Evolutionary conservation across 2,797 vertebrate genomes (phyloP).

Genomic region (Carduelis carduelis): DNA sequence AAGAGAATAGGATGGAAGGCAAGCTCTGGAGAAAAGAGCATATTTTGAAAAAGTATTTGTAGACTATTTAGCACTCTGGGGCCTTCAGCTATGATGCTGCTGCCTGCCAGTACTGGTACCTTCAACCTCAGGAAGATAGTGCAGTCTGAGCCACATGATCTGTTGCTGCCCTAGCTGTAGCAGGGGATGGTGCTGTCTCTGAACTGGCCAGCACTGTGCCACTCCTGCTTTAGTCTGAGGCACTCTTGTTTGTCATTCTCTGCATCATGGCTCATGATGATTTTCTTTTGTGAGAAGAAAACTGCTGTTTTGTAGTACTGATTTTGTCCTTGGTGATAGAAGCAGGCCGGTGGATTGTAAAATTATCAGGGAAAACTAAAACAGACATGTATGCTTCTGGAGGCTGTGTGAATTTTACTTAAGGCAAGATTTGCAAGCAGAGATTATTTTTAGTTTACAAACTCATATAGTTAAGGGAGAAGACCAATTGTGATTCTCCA

Average conservation of each 20-base stretch:
- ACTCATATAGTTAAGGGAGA: background rate
- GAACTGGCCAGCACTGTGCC: background rate
- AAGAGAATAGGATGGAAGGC: background rate
- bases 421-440: background rate
- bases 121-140: background rate
- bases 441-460: background rate
- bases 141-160: background rate
- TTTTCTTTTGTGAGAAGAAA: background rate
- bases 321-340: background rate
- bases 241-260: background rate
- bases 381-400: background rate
- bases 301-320: background rate
- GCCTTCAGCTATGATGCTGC: background rate
- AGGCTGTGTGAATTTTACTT: background rate
- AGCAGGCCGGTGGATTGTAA: background rate
- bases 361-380: background rate
- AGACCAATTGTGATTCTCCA: background rate
- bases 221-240: background rate
- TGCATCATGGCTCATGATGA: background rate
- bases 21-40: background rate
- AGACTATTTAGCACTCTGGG: background rate
- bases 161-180: background rate
- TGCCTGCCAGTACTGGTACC: background rate
- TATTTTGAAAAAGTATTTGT: background rate
- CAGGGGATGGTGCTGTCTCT: background rate